Percentiles rank a stretch among this genome's conserved stretches.
Evolutionary conservation across 2,113 vertebrate species (phyloP).

Genomic region (Xiphias gladius): DNA sequence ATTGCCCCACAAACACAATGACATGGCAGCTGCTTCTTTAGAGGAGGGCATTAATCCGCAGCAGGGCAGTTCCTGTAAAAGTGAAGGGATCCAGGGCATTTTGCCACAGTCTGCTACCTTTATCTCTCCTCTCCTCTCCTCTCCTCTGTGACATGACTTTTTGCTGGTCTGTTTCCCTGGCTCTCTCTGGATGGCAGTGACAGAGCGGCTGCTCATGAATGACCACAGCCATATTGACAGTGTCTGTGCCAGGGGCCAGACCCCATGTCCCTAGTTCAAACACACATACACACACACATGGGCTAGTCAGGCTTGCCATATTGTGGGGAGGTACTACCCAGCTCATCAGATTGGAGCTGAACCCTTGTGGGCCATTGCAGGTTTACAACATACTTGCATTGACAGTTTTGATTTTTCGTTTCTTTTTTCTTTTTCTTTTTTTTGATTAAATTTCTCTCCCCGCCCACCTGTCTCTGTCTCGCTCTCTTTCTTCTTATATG

Average conservation of each 20-base stretch:
- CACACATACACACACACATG: constrained; percentile 20
- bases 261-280: constrained; percentile 58
- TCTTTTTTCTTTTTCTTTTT: not conserved
- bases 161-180: constrained; percentile 24
- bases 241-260: constrained; percentile 57
- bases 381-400: constrained; percentile 31
- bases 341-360: constrained; percentile 64
- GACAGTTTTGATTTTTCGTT: constrained; percentile 2
- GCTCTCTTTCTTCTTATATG: not conserved
- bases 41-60: constrained; percentile 72
- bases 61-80: constrained; percentile 60
- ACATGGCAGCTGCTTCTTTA: constrained; percentile 56
- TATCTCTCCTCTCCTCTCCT: constrained; percentile 34
- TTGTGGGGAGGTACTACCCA: constrained; percentile 74
- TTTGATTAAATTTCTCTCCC: not conserved
- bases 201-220: constrained; percentile 60
- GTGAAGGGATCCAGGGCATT: constrained; percentile 57
- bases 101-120: constrained; percentile 64
- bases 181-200: constrained; percentile 34
- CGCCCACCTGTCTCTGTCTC: not conserved
- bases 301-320: constrained; percentile 53
- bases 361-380: constrained; percentile 45
- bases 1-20: constrained; percentile 26
- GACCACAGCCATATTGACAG: constrained; percentile 67
- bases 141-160: constrained; percentile 21